Base-by-base conservation (phyloP, 1,140 invertebrate species). In the Caenorhabditis latens region DNA sequence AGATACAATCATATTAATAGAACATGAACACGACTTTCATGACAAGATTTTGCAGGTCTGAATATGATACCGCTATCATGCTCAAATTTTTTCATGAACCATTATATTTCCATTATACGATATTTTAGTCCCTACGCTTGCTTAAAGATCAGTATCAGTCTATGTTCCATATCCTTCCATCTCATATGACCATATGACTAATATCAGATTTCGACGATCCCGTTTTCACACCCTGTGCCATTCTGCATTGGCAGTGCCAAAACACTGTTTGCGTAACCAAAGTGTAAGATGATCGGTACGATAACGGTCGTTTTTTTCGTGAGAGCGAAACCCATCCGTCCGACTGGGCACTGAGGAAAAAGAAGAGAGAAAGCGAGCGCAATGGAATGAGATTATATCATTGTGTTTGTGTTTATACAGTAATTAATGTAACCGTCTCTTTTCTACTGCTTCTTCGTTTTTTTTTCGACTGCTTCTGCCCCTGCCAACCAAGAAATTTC, bases 211-310 rank as follows among this genome's bases (percentile, higher is more conserved):
- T n/a, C 14, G 6, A 79, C 16, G 67, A 71, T 79, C 71, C 46
- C 71, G 71, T 79, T 79, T 79, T 79, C 40, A 50, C 40, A 50
- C 43, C 71, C 43, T 24, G 71, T 79, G 46, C 71, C 71, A 79
- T 79, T 79, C 43, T 46, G 21, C 43, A 46, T 46, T 21, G 46
- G 71, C 71, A 79, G 13, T 79, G 71, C 46, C 46, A 50, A 79
- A 79, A 79, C 65, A 79, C 71, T 24, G 71, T 42, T 79, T 79
- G n/a, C 71, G 46, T 79, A 79, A 79, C 71, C 43, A 79, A 79
- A 53, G 19, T 79, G 71, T 79, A 79, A 50, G 71, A 79, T 79
- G 43, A 50, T 79, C 71, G 46, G 46, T 24, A 50, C 71, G 71
- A 79, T 79, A 79, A 79, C 71, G 21, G 46, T 40, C 14, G 19